Conservation (phyloP, 2,113 vertebrate genomes). For the Pleuronectes platessa region DNA sequence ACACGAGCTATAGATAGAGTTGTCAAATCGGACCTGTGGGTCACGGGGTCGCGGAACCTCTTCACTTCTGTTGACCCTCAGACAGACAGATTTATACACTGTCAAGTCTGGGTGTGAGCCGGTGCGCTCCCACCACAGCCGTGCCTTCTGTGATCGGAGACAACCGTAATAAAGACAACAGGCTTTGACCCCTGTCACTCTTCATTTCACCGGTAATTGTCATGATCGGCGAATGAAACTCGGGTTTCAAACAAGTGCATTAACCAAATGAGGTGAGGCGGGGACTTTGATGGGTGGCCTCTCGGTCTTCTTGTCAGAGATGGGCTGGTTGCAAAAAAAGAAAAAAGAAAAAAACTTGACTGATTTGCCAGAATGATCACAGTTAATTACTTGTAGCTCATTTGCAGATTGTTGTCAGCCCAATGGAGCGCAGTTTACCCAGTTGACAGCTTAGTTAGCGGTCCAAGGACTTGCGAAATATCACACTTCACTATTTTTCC, state of each 20-base stretch:
- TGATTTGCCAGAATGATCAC: constrained; percentile 74
- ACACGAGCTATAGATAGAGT: constrained; percentile 77
- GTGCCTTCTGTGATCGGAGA: constrained; percentile 48
- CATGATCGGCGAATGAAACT: constrained; percentile 55
- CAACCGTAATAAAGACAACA: constrained; percentile 69
- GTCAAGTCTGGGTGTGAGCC: constrained; percentile 60
- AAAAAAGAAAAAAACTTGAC: constrained; percentile 39
- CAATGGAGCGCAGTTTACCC: constrained; percentile 73
- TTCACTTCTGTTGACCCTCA: constrained; percentile 84
- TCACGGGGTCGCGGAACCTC: constrained; percentile 73
- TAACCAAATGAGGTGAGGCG: constrained; percentile 67
- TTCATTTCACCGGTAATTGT: constrained; percentile 71
- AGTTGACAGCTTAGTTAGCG: constrained; percentile 86
- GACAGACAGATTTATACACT: constrained; percentile 82
- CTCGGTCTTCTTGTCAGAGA: constrained; percentile 60
- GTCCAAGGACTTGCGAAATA: constrained; percentile 81
- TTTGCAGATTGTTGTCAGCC: constrained; percentile 80
- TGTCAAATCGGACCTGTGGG: constrained; percentile 77
- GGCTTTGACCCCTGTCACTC: constrained; percentile 70
- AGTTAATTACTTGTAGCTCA: constrained; percentile 77
- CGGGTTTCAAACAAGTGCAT: constrained; percentile 46
- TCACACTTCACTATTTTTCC: constrained; percentile 79
- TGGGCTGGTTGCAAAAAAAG: not conserved
- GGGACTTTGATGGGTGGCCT: constrained; percentile 56
- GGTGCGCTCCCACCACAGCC: constrained; percentile 31